Percentiles rank a stretch among this genome's conserved stretches.
Evolutionary conservation across 2,888 invertebrate genomes (phyloP).

Genomic region (Eupithecia centaureata): DNA sequence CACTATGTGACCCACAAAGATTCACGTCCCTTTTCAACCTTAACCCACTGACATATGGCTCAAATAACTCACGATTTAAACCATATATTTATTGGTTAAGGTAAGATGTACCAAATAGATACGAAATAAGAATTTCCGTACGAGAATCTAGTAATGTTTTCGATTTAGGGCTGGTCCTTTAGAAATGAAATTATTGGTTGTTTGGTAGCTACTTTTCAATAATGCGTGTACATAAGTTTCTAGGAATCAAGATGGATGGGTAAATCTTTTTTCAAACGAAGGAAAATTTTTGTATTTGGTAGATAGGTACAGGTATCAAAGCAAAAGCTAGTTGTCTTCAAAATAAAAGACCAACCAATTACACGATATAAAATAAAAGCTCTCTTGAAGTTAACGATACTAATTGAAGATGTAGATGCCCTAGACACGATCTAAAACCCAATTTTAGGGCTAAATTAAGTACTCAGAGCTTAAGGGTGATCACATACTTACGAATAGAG

Average conservation of each 20-base stretch:
- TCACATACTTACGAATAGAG: slow-evolving; percentile 11
- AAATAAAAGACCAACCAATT: neutral
- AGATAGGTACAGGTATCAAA: neutral
- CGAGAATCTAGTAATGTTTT: slow-evolving; percentile 42
- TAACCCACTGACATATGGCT: slow-evolving; percentile 21
- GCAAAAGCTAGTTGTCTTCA: neutral
- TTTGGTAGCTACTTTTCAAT: neutral
- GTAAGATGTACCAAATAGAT: slow-evolving; percentile 38
- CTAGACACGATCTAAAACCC: slow-evolving; percentile 21
- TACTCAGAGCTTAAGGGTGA: slow-evolving; percentile 11
- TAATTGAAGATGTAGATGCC: neutral
- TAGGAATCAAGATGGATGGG: neutral
- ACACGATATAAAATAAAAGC: neutral
- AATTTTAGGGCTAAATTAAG: slow-evolving; percentile 16
- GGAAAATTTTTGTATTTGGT: too few relatives aligned
- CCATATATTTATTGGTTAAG: slow-evolving; percentile 31
- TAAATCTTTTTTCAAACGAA: neutral
- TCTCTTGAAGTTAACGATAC: neutral
- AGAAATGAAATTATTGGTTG: neutral
- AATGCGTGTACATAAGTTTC: neutral
- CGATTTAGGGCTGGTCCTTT: slow-evolving; percentile 34
- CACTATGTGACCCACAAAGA: slow-evolving; percentile 36
- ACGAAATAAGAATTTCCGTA: slow-evolving; percentile 39
- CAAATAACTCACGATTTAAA: slow-evolving; percentile 7
- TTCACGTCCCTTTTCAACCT: slow-evolving; percentile 28